Evolutionary conservation across 2,797 vertebrate species (phyloP).

Genomic region (Pangasius larnaudii): DNA sequence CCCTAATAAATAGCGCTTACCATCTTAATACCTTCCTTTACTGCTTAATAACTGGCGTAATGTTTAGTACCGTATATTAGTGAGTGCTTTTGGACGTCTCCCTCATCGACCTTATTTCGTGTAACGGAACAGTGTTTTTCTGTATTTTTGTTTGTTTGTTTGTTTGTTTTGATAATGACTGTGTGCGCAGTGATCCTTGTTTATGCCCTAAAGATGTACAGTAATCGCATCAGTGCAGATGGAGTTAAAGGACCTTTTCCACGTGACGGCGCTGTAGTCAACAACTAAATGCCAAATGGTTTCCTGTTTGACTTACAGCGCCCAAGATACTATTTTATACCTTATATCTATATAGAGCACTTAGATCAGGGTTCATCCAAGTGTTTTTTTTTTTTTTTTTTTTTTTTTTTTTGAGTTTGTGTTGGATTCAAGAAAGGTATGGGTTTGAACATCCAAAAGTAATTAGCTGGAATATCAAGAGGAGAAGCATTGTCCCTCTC

Average conservation of each 20-base stretch:
- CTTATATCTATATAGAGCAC: background rate
- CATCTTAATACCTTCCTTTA: too few species aligned
- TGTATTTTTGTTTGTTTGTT: background rate
- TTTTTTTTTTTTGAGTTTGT: background rate
- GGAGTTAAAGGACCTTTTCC: background rate
- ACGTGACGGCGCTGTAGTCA: slow-evolving; percentile 30
- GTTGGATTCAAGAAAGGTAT: background rate
- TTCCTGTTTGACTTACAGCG: background rate
- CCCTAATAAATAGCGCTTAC: background rate
- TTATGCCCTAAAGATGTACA: background rate
- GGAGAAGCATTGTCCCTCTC: background rate
- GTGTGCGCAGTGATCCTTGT: slow-evolving; percentile 12
- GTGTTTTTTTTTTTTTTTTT: background rate
- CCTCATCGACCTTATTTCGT: background rate
- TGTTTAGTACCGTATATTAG: background rate
- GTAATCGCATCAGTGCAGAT: slow-evolving; percentile 1
- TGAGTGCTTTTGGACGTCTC: too few species aligned
- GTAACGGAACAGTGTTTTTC: background rate
- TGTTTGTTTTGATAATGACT: background rate
- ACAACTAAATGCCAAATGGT: background rate
- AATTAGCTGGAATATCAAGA: background rate
- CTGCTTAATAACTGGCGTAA: background rate
- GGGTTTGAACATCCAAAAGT: background rate
- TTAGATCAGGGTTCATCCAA: background rate
- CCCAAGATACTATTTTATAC: background rate